Conservation (phyloP, 2,113 vertebrate species). For the Recurvirostra avosetta region DNA sequence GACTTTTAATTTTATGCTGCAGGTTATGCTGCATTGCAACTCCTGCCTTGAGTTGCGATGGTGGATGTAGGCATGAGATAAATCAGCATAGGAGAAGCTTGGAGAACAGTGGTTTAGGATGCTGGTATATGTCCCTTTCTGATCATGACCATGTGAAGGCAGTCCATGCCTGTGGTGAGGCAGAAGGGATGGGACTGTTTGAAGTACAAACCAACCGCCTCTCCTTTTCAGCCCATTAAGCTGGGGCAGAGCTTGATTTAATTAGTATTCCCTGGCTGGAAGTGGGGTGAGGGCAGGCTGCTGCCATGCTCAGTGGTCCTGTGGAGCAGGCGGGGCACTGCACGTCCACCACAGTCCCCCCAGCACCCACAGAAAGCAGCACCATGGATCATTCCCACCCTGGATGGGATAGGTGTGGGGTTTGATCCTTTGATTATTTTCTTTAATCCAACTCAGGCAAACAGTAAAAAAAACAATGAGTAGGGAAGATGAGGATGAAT, state of each 20-base stretch:
- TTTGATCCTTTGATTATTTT: neutral
- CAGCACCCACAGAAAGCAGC: neutral
- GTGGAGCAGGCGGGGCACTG: fast-evolving
- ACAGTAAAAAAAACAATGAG: neutral
- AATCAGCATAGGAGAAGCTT: neutral
- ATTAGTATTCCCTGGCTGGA: neutral
- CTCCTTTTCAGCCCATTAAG: neutral
- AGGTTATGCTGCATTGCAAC: too few species aligned
- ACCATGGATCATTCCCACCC: neutral
- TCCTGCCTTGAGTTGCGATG: too few species aligned
- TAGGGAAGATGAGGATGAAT: neutral
- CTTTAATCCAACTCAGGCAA: neutral
- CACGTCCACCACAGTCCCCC: neutral
- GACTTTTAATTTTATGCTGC: neutral
- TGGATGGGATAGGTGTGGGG: neutral
- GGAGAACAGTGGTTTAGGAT: neutral
- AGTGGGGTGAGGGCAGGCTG: neutral
- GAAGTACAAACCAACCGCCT: neutral
- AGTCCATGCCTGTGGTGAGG: fast-evolving
- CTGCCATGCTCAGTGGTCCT: fast-evolving
- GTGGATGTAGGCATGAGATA: neutral
- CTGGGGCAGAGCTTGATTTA: neutral
- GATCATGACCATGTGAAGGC: neutral
- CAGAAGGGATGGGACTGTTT: neutral
- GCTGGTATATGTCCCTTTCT: neutral